Evolutionary conservation across 1,140 invertebrate species (phyloP).

Genomic region (Scaptomyza pallida): DNA sequence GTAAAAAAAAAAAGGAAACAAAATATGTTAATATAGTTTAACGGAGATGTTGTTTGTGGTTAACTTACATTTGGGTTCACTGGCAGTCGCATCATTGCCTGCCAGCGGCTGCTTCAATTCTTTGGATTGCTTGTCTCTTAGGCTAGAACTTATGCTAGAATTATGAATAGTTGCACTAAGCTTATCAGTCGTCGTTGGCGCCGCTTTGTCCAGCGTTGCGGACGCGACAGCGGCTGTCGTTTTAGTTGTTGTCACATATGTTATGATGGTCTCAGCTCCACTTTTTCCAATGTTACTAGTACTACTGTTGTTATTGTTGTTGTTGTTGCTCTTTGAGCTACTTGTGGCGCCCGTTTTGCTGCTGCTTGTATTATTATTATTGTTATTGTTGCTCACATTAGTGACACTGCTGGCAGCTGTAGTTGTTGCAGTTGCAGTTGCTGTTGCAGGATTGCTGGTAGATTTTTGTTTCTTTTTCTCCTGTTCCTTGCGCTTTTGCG

Average conservation of each 20-base stretch:
- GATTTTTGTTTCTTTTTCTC: constrained; percentile 69
- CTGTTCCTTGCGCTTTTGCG: constrained; percentile 59
- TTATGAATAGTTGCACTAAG: constrained; percentile 81
- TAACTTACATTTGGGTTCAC: constrained; percentile 38
- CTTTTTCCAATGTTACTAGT: constrained; percentile 1
- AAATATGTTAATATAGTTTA: neutral
- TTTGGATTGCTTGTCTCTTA: constrained; percentile 65
- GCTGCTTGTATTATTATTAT: neutral
- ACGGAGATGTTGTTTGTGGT: neutral
- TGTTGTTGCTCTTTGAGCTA: constrained; percentile 13
- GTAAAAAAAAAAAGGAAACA: neutral
- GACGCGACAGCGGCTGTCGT: constrained; percentile 43
- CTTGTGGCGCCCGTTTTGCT: neutral
- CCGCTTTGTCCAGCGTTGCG: constrained; percentile 31
- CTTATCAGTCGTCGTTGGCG: constrained; percentile 71
- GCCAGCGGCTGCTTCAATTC: constrained; percentile 30
- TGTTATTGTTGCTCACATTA: constrained; percentile 10
- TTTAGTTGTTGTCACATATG: constrained; percentile 36
- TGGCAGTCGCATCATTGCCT: constrained; percentile 31
- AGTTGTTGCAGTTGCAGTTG: neutral
- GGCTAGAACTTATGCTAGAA: constrained; percentile 74
- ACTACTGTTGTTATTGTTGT: constrained; percentile 16
- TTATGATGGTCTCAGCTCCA: constrained; percentile 23
- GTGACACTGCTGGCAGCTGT: constrained; percentile 12
- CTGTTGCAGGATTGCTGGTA: constrained; percentile 20